phyloP scores from a whole-genome alignment of 2,888 invertebrate genomes.

The Masnerella sp. region DNA sequence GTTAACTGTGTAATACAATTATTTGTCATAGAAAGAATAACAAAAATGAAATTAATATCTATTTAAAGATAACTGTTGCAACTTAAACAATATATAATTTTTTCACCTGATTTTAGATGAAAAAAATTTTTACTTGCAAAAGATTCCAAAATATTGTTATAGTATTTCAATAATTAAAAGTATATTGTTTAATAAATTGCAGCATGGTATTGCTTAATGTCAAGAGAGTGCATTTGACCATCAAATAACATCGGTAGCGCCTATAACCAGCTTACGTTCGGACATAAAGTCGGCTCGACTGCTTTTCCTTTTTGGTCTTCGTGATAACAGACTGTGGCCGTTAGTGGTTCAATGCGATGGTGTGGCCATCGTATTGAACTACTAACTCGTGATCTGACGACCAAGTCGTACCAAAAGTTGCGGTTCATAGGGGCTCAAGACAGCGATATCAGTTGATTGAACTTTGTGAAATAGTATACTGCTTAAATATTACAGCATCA shows the following conservation, averaged over 20 bases:
- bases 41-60: no score
- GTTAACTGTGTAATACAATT: no score
- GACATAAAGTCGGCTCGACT: conserved; percentile 76
- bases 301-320: conserved; percentile 64
- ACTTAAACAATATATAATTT: no score
- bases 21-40: no score
- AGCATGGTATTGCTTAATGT: conserved; percentile 69
- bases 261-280: conserved; percentile 77
- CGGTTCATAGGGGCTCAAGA: conserved; percentile 73
- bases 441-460: conserved; percentile 77
- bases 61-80: no score
- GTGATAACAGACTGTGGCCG: conserved; percentile 54
- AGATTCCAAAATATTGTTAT: no score
- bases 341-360: conserved; percentile 58
- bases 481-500: conserved; percentile 36
- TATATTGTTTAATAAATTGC: conserved; percentile 70
- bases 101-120: no score
- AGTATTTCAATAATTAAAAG: no score
- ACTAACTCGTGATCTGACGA: conserved; percentile 77
- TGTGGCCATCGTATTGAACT: conserved; percentile 70
- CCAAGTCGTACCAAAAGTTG: conserved; percentile 75
- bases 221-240: conserved; percentile 77
- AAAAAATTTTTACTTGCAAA: no score
- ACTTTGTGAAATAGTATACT: conserved; percentile 66
- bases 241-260: conserved; percentile 78